Base-by-base conservation (phyloP, 2,888 invertebrate genomes). In the Brachyptera risi region DNA sequence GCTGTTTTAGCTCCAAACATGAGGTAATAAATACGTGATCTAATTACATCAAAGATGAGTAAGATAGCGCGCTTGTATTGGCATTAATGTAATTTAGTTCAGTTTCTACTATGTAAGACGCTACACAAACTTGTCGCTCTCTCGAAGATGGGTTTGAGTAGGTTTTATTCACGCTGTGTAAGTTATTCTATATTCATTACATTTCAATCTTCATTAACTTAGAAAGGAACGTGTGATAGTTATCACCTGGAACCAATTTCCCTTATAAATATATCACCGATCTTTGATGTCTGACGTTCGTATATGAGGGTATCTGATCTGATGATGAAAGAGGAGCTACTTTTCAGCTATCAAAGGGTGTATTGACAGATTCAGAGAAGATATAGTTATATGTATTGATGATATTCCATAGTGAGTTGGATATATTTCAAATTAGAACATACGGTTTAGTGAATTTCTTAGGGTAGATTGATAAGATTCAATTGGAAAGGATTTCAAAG, bases 201-300 rank as follows among this genome's bases (percentile, higher is more conserved):
- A 15, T 54, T 54, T 54, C 37, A 54, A 37, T 54, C 54, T 54
- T 35, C 50, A 51, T 51, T 51, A 51, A 27, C 13, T 17, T 2
- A n/a, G 40, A 13, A n/a, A 9, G 24, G 1, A 23, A 24, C 47
- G 47, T 47, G 47, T 47, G 47, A 47, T 47, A 47, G 21, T 37
- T 3, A 35, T 21, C 35, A 35, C 21, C 54, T 54, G 35, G 21
- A 37, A 15, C 35, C 21, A 37, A 21, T 44, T 44, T 44, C n/a
- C 4, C 44, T 19, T 17, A n/a, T n/a, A 35, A 54, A 37, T 37
- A 37, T 35, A 37, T 54, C 35, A 37, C 35, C 35, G 17, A 21
- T 54, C 54, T 54, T 54, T 54, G 54, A 54, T 37, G 37, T 54
- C 37, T 24, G 37, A 44, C 37, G 23, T 35, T 37, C 19, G 54